Percentiles rank a stretch among this genome's conserved stretches.
phyloP scores from a whole-genome alignment of 2,888 invertebrate species.

The Bombylius major region DNA sequence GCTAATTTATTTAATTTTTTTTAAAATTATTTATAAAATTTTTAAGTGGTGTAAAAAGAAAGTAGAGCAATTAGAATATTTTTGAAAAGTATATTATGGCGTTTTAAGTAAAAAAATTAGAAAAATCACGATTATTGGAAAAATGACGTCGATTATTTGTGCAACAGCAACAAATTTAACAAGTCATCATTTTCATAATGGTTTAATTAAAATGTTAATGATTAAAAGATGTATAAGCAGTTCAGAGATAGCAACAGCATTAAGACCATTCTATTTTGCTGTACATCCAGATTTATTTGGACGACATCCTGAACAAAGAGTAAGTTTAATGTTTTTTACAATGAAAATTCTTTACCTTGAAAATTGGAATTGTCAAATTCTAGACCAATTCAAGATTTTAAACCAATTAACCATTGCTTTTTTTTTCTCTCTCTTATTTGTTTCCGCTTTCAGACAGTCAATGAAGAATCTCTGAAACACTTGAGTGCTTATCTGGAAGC shows the following conservation, averaged over 20 bases:
- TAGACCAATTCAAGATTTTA: no score
- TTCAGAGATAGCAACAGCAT: conserved; percentile 77
- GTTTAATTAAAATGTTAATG: not conserved
- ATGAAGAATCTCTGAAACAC: conserved; percentile 81
- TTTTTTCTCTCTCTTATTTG: conserved; percentile 9
- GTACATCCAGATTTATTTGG: conserved; percentile 95
- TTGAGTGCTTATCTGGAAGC: conserved; percentile 74
- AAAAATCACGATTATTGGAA: not conserved
- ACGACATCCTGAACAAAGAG: conserved; percentile 77
- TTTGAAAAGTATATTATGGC: no score
- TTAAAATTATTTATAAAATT: no score
- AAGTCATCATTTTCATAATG: no score
- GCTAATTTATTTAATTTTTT: no score
- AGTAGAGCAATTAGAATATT: no score
- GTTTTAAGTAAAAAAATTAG: no score
- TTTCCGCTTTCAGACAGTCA: conserved; percentile 48
- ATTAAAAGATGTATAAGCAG: conserved; percentile 42
- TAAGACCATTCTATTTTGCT: conserved; percentile 87
- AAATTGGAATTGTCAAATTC: no score
- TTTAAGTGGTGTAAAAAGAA: no score
- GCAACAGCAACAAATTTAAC: not conserved
- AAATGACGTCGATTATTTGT: not conserved
- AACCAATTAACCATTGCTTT: not conserved
- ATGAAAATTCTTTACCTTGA: not conserved
- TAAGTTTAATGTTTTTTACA: conserved; percentile 32